Evolutionary conservation across 1,140 invertebrate genomes (phyloP), one percentile per base, ranked within the genome.

Genomic region (Neelides sp.): DNA sequence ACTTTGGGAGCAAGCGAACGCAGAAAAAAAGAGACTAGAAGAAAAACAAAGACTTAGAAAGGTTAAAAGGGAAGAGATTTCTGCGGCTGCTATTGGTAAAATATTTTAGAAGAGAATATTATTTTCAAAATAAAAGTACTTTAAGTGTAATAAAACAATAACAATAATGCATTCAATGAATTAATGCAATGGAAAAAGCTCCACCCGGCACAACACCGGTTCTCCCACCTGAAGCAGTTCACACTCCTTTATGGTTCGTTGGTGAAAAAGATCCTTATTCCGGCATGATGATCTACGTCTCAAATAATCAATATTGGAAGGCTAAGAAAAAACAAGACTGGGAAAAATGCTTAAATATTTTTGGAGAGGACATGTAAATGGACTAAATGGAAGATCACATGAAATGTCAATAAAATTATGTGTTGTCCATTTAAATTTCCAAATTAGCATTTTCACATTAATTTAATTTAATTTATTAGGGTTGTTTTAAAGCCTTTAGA

Each of bases 1-100:
- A 1, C 48, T 60, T 4, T 81, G 76, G 76, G 79, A 81, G 47
- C 75, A 78, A 54, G 77, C 79, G 0, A 80, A 81, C 61, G 56
- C 64, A 19, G 64, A 70, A 44, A 80, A 81, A 64, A 32, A 59
- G 10, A 49, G 68, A 47, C 61, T 80, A 17, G 79, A 80, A 63
- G 77, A 80, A 45, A 78, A 78, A 61, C 78, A 80, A 64, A 55
- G 69, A 34, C 36, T 53, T 8, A 60, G 58, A 2, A 56, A 65
- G 8, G 52, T 61, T 42, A 59, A 68, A 19, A 73, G 75, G 55
- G 52, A 20, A 7, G 20, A 8, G 5, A 15, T n/a, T 37, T 4
- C 30, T 17, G 10, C 26, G 13, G 12, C 44, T 5, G 24, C 15
- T 7, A 19, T 26, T 35, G 34, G 34, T 15, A 27, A n/a, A 22